Evolutionary conservation across 2,113 vertebrate species (phyloP).

Genomic region (Synodontis membranacea): DNA sequence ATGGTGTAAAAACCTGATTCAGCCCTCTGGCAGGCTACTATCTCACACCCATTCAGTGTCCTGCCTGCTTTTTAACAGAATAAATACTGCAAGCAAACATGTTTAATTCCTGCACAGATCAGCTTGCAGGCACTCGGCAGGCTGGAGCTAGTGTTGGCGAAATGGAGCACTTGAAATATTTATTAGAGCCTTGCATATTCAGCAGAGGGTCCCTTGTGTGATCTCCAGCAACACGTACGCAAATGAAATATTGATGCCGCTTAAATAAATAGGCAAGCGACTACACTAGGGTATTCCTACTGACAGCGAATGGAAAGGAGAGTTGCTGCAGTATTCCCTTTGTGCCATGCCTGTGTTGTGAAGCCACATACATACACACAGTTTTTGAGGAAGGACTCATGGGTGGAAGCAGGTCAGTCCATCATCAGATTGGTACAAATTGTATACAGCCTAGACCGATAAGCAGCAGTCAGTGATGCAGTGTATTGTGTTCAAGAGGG

Average conservation of each 20-base stretch:
- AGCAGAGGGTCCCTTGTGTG: conserved; percentile 73
- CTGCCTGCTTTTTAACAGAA: conserved; percentile 57
- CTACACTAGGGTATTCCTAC: conserved; percentile 58
- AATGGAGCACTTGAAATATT: conserved; percentile 78
- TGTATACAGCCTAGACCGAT: neutral
- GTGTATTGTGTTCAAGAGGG: too few species aligned
- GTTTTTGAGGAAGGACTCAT: neutral
- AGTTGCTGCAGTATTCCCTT: conserved; percentile 48
- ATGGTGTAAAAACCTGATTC: conserved; percentile 5
- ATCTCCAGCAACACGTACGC: conserved; percentile 75
- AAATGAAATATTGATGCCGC: conserved; percentile 79
- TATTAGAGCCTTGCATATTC: conserved; percentile 77
- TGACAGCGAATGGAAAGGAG: conserved; percentile 67
- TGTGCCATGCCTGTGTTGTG: neutral
- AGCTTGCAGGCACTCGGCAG: conserved; percentile 69
- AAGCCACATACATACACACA: neutral
- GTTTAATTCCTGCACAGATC: conserved; percentile 74
- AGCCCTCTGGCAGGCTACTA: conserved; percentile 2
- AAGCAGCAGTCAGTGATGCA: neutral
- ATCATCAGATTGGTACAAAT: neutral
- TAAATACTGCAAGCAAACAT: conserved; percentile 73
- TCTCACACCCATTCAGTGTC: conserved; percentile 37
- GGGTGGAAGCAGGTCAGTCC: neutral
- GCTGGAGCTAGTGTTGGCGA: conserved; percentile 67
- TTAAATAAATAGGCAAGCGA: conserved; percentile 76